A percentile compares a stretch with the other conserved stretches of the same genome.
Evolutionary conservation across 1,140 invertebrate species (phyloP).

Genomic region (Bombyx mandarina): DNA sequence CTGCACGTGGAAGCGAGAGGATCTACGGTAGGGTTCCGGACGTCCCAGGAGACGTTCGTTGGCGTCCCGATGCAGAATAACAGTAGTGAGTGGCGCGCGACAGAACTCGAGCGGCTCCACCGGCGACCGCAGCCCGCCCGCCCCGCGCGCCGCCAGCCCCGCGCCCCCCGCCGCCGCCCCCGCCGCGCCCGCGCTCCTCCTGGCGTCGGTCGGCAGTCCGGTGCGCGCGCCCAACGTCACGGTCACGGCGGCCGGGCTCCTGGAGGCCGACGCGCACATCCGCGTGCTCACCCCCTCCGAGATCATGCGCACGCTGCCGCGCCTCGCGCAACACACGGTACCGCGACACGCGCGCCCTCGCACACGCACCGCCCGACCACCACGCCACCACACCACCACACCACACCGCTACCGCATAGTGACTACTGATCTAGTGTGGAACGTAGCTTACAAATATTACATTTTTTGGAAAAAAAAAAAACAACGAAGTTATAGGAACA

Average conservation of each 20-base stretch:
- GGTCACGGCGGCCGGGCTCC: constrained; percentile 71
- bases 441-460: too few species aligned
- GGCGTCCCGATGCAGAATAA: too few species aligned
- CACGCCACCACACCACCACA: constrained; percentile 3
- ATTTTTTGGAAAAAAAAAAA: too few species aligned
- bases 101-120: constrained; percentile 42
- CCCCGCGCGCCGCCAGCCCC: constrained; percentile 34
- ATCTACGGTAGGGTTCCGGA: constrained; percentile 17
- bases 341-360: constrained; percentile 20
- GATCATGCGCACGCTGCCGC: constrained; percentile 89
- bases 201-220: constrained; percentile 42
- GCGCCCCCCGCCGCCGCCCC: constrained; percentile 15
- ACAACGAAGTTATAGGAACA: neutral
- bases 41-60: too few species aligned
- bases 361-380: constrained; percentile 7
- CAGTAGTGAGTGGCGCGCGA: constrained; percentile 38
- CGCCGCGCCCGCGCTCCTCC: constrained; percentile 6
- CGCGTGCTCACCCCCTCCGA: constrained; percentile 87
- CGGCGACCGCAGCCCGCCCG: constrained; percentile 10
- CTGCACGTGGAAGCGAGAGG: constrained; percentile 17
- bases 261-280: constrained; percentile 81
- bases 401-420: constrained; percentile 3
- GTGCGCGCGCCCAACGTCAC: constrained; percentile 73
- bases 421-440: too few species aligned
- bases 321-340: constrained; percentile 66